A percentile compares a stretch with the other conserved stretches of the same genome.
Evolutionary conservation across 2,888 invertebrate species (phyloP).

Genomic region (Zeuzera pyrina): DNA sequence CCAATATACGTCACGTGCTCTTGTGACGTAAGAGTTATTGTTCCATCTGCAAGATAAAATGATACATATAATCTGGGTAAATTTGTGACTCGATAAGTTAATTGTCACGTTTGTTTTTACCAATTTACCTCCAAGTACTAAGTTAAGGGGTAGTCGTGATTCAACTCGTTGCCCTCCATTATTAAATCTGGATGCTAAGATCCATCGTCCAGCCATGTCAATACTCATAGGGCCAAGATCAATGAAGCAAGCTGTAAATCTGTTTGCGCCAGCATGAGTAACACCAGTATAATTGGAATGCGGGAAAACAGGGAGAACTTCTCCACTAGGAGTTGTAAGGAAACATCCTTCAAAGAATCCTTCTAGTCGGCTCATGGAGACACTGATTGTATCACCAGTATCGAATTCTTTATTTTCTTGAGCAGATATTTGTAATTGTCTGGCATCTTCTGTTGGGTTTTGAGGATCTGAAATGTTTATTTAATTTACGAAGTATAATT

Average conservation of each 20-base stretch:
- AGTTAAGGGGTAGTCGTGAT: constrained; percentile 7
- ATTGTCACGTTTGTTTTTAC: too few relatives aligned
- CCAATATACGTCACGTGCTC: constrained; percentile 3
- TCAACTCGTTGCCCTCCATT: constrained; percentile 7
- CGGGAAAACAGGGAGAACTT: constrained; percentile 4
- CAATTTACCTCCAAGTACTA: background rate
- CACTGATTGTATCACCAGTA: constrained; percentile 4
- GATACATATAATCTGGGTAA: too few relatives aligned
- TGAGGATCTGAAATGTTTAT: constrained; percentile 5
- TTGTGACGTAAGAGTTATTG: constrained; percentile 3
- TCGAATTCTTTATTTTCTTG: constrained; percentile 5
- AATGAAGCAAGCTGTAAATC: constrained; percentile 9
- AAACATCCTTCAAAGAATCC: constrained; percentile 10
- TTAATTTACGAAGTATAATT: background rate
- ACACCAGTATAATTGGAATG: constrained; percentile 7
- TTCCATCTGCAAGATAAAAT: constrained; percentile 5
- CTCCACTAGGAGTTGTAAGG: constrained; percentile 9
- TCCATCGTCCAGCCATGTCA: constrained; percentile 7
- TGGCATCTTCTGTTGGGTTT: constrained; percentile 5
- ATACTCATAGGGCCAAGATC: constrained; percentile 9
- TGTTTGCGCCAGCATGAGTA: constrained; percentile 7
- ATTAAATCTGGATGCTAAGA: constrained; percentile 5
- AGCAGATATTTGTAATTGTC: constrained; percentile 6
- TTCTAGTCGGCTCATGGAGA: constrained; percentile 6
- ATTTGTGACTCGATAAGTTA: too few relatives aligned